Conservation (phyloP, 2,888 invertebrate genomes). For the Linhomoeus sp. region DNA sequence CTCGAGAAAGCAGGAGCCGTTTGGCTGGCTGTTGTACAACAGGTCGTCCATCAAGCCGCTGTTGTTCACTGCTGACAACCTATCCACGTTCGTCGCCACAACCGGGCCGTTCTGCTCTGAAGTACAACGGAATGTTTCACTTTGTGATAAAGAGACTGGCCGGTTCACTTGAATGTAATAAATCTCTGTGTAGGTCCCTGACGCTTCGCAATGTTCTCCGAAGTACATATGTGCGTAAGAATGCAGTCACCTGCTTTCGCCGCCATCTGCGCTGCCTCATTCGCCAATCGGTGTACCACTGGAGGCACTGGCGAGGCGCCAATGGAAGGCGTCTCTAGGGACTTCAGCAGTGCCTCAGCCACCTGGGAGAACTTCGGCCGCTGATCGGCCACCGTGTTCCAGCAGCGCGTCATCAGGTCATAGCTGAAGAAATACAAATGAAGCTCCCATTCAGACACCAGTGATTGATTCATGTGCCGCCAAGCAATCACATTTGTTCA, state of each 20-base stretch:
- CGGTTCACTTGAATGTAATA: background rate
- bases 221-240: background rate
- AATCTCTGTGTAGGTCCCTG: too few relatives aligned
- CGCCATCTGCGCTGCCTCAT: background rate
- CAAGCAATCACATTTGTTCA: conserved; percentile 37
- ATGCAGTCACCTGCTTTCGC: background rate
- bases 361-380: conserved; percentile 40
- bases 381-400: conserved; percentile 70
- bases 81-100: too few relatives aligned
- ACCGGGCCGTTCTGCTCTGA: too few relatives aligned
- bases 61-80: too few relatives aligned
- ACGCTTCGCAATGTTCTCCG: too few relatives aligned
- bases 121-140: too few relatives aligned
- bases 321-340: background rate
- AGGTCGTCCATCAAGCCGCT: too few relatives aligned
- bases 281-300: background rate
- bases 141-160: too few relatives aligned
- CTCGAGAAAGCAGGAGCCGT: background rate
- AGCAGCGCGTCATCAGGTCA: conserved; percentile 80
- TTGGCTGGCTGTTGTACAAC: too few relatives aligned
- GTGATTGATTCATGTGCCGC: background rate
- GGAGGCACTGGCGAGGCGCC: background rate
- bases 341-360: background rate
- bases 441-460: background rate
- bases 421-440: conserved; percentile 34